phyloP scores from a whole-genome alignment of 1,140 invertebrate species.

The Zaprionus gabonicus region DNA sequence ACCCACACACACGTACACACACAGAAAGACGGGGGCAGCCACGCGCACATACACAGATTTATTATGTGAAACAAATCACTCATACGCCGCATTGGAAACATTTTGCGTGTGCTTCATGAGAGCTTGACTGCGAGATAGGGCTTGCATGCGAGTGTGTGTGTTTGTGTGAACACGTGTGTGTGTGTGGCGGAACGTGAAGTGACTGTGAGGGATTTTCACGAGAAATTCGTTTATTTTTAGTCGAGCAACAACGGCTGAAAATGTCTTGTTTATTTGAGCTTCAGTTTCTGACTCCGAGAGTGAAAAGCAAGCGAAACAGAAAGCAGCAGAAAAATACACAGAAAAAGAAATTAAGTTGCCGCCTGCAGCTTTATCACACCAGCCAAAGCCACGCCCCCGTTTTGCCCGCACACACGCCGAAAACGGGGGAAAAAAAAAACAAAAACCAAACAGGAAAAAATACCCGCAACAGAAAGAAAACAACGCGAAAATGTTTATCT shows the following conservation, averaged over 20 bases:
- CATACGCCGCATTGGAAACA: conserved; percentile 45
- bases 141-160: neutral
- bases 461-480: conserved; percentile 42
- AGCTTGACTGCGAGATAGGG: neutral
- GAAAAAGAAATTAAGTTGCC: conserved; percentile 77
- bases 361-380: conserved; percentile 77
- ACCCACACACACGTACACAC: conserved; percentile 4
- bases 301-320: conserved; percentile 13
- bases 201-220: conserved; percentile 54
- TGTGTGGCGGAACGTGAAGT: conserved; percentile 40
- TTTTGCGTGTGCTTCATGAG: neutral
- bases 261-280: conserved; percentile 74
- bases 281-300: conserved; percentile 26
- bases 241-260: conserved; percentile 42
- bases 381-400: conserved; percentile 35
- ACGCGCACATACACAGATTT: conserved; percentile 43
- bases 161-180: neutral
- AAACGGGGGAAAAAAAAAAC: conserved; percentile 44
- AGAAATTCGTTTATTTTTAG: conserved; percentile 48
- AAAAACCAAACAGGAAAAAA: conserved; percentile 14
- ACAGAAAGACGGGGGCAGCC: conserved; percentile 10
- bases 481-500: conserved; percentile 71
- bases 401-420: conserved; percentile 1
- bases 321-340: conserved; percentile 37
- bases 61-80: conserved; percentile 51